Evolutionary conservation across 2,888 invertebrate genomes (phyloP).

Genomic region (Nemotelus pantherinus): DNA sequence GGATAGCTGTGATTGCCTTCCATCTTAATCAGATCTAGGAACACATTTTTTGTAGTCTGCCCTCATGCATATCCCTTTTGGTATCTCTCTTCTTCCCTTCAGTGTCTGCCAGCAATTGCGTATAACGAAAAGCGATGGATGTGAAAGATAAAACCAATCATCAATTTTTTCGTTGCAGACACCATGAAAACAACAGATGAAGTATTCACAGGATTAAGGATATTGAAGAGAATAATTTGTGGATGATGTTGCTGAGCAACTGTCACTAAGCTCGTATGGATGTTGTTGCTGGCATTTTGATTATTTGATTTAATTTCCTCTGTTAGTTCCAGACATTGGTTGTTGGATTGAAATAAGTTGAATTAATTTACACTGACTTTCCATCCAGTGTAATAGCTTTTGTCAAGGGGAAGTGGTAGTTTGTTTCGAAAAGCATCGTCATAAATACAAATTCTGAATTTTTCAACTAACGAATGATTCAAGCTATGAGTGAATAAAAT

Average conservation of each 20-base stretch:
- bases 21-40: slow-evolving; percentile 44
- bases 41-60: slow-evolving; percentile 36
- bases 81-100: slow-evolving; percentile 19
- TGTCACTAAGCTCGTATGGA: slow-evolving; percentile 15
- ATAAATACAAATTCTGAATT: too few relatives aligned
- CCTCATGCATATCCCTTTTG: neutral
- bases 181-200: slow-evolving; percentile 22
- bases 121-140: slow-evolving; percentile 40
- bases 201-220: slow-evolving; percentile 40
- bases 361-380: slow-evolving; percentile 19
- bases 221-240: slow-evolving; percentile 31
- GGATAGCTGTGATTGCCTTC: slow-evolving; percentile 44
- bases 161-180: slow-evolving; percentile 31
- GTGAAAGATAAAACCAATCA: slow-evolving; percentile 35
- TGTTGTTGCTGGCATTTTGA: slow-evolving; percentile 46
- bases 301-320: slow-evolving; percentile 48
- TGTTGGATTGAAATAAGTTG: slow-evolving; percentile 39
- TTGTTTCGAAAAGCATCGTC: too few relatives aligned
- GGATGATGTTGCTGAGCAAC: neutral
- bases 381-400: too few relatives aligned
- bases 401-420: too few relatives aligned
- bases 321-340: slow-evolving; percentile 43
- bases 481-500: too few relatives aligned
- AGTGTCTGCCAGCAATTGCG: slow-evolving; percentile 36
- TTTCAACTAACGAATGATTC: too few relatives aligned